These are phyloP conservation scores for Brachypteracias leptosomus DNA, from an alignment of 2,113 vertebrate genomes.

Conservation along the genomic window DNA sequence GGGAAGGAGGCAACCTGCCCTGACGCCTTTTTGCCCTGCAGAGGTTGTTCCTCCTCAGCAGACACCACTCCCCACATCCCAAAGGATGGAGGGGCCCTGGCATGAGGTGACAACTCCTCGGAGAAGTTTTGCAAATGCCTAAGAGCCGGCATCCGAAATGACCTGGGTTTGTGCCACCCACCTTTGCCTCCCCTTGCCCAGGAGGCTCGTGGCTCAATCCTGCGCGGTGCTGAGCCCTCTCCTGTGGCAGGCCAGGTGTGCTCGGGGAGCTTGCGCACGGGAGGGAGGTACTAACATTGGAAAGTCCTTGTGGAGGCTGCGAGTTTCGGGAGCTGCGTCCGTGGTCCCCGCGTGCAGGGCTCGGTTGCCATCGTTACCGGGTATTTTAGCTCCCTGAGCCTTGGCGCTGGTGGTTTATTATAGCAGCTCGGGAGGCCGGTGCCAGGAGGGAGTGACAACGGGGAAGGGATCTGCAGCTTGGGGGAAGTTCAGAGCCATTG, in stretches of 20 bases:
- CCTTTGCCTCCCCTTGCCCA: not conserved
- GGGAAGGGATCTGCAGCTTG: not conserved
- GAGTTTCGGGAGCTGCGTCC: not conserved
- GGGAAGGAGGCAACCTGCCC: not conserved
- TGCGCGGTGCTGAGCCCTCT: not conserved
- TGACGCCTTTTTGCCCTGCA: accelerated
- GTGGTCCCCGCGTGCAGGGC: slow-evolving; percentile 1
- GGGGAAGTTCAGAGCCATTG: not conserved
- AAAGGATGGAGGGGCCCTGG: not conserved
- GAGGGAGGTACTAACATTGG: slow-evolving; percentile 39
- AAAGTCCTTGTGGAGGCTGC: slow-evolving; percentile 29
- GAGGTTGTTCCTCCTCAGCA: not conserved
- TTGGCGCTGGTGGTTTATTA: slow-evolving; percentile 17
- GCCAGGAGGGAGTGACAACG: not conserved
- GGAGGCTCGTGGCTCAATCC: not conserved
- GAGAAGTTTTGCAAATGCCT: not conserved
- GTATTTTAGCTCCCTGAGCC: not conserved
- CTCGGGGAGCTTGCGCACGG: not conserved
- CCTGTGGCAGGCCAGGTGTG: not conserved
- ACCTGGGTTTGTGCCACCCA: not conserved
- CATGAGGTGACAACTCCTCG: accelerated
- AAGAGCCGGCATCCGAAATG: not conserved
- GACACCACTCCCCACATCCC: not conserved
- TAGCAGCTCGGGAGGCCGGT: not conserved
- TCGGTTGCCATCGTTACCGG: slow-evolving; percentile 47